phyloP scores from a whole-genome alignment of 1,140 invertebrate species.

The Penaeus chinensis region DNA sequence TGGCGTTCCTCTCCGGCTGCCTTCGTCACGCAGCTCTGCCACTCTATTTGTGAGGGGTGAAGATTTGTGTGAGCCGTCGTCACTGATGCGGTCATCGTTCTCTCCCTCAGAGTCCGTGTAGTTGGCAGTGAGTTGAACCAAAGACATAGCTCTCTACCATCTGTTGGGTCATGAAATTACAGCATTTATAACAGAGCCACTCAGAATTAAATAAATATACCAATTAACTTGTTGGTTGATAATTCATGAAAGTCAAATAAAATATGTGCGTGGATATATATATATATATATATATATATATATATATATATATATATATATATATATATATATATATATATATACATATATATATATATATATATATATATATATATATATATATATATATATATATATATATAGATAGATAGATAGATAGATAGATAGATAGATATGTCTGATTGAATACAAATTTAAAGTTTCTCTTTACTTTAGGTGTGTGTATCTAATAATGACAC shows the following conservation, averaged over 20 bases:
- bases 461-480: too few species aligned
- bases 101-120: conserved; percentile 57
- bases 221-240: background rate
- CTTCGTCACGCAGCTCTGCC: conserved; percentile 45
- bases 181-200: background rate
- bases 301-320: too few species aligned
- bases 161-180: background rate
- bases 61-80: conserved; percentile 50
- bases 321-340: too few species aligned
- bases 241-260: background rate
- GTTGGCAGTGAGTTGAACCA: conserved; percentile 54
- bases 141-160: conserved; percentile 26
- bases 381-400: too few species aligned
- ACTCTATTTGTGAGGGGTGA: conserved; percentile 29
- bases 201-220: background rate
- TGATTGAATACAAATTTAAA: too few species aligned
- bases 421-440: too few species aligned
- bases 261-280: background rate
- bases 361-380: too few species aligned
- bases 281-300: too few species aligned
- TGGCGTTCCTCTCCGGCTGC: conserved; percentile 37
- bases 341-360: too few species aligned
- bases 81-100: conserved; percentile 64
- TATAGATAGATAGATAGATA: too few species aligned
- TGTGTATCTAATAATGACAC: too few species aligned